Percentiles rank a stretch among this genome's conserved stretches.
phyloP scores from a whole-genome alignment of 2,797 vertebrate genomes.

The Gymnoscopelus microlampas region DNA sequence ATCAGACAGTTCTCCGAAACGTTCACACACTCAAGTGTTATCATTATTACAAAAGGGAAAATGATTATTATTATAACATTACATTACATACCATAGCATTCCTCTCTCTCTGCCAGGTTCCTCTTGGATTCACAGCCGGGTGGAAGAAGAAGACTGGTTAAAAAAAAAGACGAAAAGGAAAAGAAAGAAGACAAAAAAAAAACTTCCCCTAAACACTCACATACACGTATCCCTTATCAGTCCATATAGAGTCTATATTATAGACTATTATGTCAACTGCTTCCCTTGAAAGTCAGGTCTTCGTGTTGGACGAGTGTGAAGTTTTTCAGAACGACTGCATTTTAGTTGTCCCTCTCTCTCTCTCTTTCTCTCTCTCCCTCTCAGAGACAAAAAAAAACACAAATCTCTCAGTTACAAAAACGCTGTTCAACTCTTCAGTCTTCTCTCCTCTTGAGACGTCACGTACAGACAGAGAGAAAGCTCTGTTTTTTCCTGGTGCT shows the following conservation, averaged over 20 bases:
- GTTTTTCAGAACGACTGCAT: conserved; percentile 68
- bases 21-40: conserved; percentile 4
- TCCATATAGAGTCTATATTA: background rate
- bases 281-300: conserved; percentile 45
- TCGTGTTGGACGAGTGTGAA: conserved; percentile 63
- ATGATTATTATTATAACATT: conserved; percentile 18
- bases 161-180: conserved; percentile 43
- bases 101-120: conserved; percentile 63
- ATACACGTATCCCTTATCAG: conserved; percentile 45
- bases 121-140: conserved; percentile 66
- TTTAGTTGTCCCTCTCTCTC: conserved; percentile 24
- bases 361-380: background rate
- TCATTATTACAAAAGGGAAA: conserved; percentile 11
- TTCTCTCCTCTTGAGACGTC: conserved; percentile 58
- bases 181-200: conserved; percentile 54
- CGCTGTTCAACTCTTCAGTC: conserved; percentile 62
- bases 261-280: too few relatives aligned
- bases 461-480: conserved; percentile 51
- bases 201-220: conserved; percentile 65
- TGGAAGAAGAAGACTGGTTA: conserved; percentile 60
- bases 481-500: conserved; percentile 71
- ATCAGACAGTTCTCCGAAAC: conserved; percentile 1
- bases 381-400: conserved; percentile 31
- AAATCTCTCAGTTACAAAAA: conserved; percentile 49
- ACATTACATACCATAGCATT: conserved; percentile 82